Evolutionary conservation across 2,888 invertebrate species (phyloP), one percentile per base, ranked within the genome.

Genomic region (Alcis repandata): DNA sequence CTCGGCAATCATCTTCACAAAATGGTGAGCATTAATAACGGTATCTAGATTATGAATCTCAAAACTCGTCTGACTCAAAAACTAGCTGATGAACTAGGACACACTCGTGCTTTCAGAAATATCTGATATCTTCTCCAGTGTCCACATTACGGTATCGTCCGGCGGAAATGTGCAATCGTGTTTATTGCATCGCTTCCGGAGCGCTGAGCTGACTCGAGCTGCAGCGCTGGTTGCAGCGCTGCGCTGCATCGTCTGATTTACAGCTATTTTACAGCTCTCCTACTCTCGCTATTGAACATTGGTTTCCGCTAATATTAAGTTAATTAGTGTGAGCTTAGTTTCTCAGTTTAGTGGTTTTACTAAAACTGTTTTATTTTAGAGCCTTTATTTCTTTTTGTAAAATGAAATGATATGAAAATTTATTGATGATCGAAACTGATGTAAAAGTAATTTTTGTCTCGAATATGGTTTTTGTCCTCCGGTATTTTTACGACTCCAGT

Each of bases 111-210:
- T 36, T 1, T 17, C 20, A 45, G 45, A 45, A 43, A 33, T 32
- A 43, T 32, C 19, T 2, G 1, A 33, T n/a, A 56, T 41, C 20
- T 32, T 20, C 13, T 11, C 4, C 45, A 33, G 45, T 45, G 45
- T 19, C 17, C 1, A 13, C 45, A 45, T 33, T 33, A n/a, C 6
- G 15, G 40, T 13, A 36, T 45, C n/a, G 51, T 49, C 17, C 20
- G 13, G 72, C 77, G 80, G 80, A 80, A 80, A 79, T 79, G 78
- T 80, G 76, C 83, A 78, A 78, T 84, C 77, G 75, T 57, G 75
- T 78, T 78, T 81, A 80, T 84, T 81, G 79, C 77, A 43, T 45
- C 61, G 73, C 74, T 74, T 73, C 74, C 75, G 70, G 70, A 63
- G 45, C 15, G 32, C 38, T 22, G n/a, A n/a, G 15, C 40, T n/a